Base-by-base conservation (phyloP, 92 coral and sea anemone genomes). In the Bergia sp. region DNA sequence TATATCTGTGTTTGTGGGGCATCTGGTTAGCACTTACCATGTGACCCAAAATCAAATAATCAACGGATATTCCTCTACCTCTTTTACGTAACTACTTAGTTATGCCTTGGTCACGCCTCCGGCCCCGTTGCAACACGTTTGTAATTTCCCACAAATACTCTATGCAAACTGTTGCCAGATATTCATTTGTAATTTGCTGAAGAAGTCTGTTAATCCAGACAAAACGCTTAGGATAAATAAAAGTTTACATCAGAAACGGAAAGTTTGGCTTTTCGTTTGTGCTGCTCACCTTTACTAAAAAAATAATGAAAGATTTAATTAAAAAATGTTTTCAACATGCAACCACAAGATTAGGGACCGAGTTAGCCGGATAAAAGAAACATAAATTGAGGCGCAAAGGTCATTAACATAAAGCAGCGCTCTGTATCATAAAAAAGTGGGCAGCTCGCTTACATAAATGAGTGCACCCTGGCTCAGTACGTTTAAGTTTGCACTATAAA, bases 141-240 rank as follows among this genome's bases (percentile, higher is more conserved):
- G 55, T 49, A 66, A 66, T 66, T 66, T 66, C 73, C 73, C 36
- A 66, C 73, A 66, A 66, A 66, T 66, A 66, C 73, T 66, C 73
- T 66, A 66, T 16, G 16, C 10, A 66, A 66, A 66, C n/a, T 66
- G 37, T 66, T 66, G 73, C 8, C 55, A 49, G 55, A 49, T 49
- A 49, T 49, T 49, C 10, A 49, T 49, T 49, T 49, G 55, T 49
- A 7, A 49, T 5, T 49, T 49, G 55, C 55, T 49, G 55, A 49
- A 49, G 55, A 49, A 49, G 55, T 49, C 55, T 49, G 55, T 49
- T 49, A 49, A 49, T 49, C 5, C 55, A 49, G 10, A 49, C 55
- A 11, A 49, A 49, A 49, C 10, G n/a, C n/a, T n/a, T n/a, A n/a
- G n/a, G 55, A 49, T 9, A 49, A 49, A 49, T 49, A 5, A 4